Conservation (phyloP, 1,140 invertebrate genomes). For the Armadillidium nasatum region DNA sequence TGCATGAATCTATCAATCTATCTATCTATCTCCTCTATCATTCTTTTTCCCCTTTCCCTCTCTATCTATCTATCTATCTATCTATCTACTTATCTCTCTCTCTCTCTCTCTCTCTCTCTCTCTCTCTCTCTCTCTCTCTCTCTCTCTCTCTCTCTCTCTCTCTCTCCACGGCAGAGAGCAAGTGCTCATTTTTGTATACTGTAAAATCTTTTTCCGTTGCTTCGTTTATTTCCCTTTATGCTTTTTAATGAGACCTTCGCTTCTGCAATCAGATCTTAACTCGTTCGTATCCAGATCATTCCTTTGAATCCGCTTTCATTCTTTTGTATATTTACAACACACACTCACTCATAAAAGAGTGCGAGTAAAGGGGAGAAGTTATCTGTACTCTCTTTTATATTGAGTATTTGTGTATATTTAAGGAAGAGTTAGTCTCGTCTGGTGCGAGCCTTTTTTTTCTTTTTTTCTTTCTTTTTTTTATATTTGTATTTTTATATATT, state of each 20-base stretch:
- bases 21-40: no score
- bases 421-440: not conserved
- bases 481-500: not conserved
- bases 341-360: constrained; percentile 1
- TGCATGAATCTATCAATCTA: not conserved
- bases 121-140: no score
- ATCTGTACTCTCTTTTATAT: not conserved
- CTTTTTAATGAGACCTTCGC: not conserved
- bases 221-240: not conserved
- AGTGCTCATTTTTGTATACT: no score
- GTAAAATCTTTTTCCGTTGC: constrained; percentile 2
- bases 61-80: no score
- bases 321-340: not conserved
- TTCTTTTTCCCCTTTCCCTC: no score
- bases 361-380: not conserved
- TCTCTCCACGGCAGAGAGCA: no score
- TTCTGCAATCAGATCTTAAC: constrained; percentile 10
- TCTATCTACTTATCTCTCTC: no score
- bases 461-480: no score
- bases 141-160: no score
- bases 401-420: constrained; percentile 9
- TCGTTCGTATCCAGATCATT: not conserved
- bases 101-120: no score
- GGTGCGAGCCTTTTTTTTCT: not conserved
- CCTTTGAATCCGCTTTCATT: not conserved